Evolutionary conservation across 2,797 vertebrate species (phyloP).

Genomic region (Discoglossus pictus): DNA sequence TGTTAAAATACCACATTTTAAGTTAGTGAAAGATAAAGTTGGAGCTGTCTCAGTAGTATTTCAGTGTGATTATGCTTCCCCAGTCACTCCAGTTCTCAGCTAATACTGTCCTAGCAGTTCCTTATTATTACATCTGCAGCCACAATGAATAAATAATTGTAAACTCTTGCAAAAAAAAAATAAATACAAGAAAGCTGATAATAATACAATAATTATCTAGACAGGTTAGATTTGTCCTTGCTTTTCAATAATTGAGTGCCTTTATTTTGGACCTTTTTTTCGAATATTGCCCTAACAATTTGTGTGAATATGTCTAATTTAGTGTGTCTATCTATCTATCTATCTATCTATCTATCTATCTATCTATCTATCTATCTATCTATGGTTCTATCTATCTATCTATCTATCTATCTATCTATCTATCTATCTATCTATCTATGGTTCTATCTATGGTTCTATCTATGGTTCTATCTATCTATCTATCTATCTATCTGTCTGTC

Average conservation of each 20-base stretch:
- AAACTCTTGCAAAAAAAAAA: not conserved
- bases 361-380: too few relatives aligned
- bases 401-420: too few relatives aligned
- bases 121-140: slow-evolving; percentile 28
- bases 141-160: slow-evolving; percentile 18
- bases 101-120: slow-evolving; percentile 8
- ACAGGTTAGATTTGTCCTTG: slow-evolving; percentile 21
- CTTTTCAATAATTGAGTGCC: not conserved
- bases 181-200: slow-evolving; percentile 6
- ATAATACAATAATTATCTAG: slow-evolving; percentile 18
- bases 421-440: too few relatives aligned
- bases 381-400: too few relatives aligned
- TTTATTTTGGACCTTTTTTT: not conserved
- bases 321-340: too few relatives aligned
- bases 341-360: too few relatives aligned
- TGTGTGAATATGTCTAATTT: too few relatives aligned
- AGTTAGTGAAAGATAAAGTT: slow-evolving; percentile 8
- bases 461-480: too few relatives aligned
- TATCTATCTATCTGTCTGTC: too few relatives aligned
- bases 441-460: too few relatives aligned
- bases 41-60: not conserved
- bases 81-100: slow-evolving; percentile 1
- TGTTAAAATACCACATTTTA: too few relatives aligned
- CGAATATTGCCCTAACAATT: too few relatives aligned
- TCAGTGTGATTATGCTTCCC: not conserved